These are phyloP conservation scores for Eupithecia inturbata DNA, from an alignment of 2,888 invertebrate species.

Conservation along the genomic window DNA sequence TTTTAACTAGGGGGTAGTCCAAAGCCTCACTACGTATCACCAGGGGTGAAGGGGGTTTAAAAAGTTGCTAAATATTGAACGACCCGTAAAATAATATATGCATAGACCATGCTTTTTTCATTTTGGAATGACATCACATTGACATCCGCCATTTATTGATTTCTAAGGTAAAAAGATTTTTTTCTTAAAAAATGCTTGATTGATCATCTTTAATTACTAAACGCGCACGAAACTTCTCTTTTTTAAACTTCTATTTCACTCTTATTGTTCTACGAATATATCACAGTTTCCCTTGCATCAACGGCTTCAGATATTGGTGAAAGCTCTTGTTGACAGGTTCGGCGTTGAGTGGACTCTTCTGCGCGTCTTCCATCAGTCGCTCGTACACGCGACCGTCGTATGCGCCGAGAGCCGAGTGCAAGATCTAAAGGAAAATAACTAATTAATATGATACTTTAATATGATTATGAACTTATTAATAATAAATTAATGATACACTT, in stretches of 20 bases:
- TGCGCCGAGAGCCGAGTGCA: constrained; percentile 90
- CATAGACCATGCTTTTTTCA: no score
- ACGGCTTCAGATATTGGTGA: constrained; percentile 89
- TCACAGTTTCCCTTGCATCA: constrained; percentile 90
- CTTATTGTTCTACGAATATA: constrained; percentile 42
- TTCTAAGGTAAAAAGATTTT: not conserved
- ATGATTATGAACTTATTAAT: no score
- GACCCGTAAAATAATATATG: no score
- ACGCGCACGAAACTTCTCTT: not conserved
- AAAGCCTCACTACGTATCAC: no score
- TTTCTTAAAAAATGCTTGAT: not conserved
- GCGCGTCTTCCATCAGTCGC: constrained; percentile 90
- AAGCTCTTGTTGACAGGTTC: constrained; percentile 91
- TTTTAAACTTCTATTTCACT: not conserved
- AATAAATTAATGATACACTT: no score
- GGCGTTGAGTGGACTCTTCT: constrained; percentile 92
- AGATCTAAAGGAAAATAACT: constrained; percentile 61
- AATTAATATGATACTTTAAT: no score
- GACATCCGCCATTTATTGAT: not conserved
- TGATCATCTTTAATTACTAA: not conserved
- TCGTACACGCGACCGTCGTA: constrained; percentile 94
- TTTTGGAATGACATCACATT: no score
- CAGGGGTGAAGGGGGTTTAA: no score
- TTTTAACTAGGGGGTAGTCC: no score
- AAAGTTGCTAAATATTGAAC: no score